phyloP scores from a whole-genome alignment of 2,113 vertebrate species.

The Micronycteris hirsuta region DNA sequence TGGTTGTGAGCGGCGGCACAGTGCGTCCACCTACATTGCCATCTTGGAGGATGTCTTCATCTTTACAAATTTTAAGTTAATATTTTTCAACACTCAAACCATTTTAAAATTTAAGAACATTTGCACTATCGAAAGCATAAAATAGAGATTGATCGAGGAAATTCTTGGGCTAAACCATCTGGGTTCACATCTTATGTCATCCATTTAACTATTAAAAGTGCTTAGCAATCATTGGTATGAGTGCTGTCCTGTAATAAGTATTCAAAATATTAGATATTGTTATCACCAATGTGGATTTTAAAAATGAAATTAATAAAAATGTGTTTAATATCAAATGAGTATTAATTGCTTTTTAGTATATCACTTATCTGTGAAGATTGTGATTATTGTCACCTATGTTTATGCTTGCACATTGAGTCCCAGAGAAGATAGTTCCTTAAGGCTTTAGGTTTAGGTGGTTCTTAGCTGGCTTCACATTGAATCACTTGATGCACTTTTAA shows the following conservation, averaged over 20 bases:
- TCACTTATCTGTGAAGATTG: neutral
- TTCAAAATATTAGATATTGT: neutral
- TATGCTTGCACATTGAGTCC: neutral
- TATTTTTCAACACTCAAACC: neutral
- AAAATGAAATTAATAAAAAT: conserved; percentile 27
- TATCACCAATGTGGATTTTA: neutral
- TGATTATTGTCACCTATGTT: neutral
- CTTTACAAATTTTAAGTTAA: neutral
- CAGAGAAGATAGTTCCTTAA: neutral
- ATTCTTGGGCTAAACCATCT: neutral
- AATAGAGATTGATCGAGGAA: neutral
- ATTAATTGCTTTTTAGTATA: neutral
- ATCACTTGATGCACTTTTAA: neutral
- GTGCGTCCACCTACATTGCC: too few relatives aligned
- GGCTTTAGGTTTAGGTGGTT: neutral
- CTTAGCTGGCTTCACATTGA: neutral
- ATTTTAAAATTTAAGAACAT: neutral
- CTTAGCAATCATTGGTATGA: neutral
- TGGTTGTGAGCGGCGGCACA: too few relatives aligned
- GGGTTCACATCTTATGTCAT: neutral
- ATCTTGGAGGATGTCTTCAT: too few relatives aligned
- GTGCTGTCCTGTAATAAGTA: neutral
- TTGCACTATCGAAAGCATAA: neutral
- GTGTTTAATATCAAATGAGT: neutral
- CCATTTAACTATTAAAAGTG: neutral